These are phyloP conservation scores for Mizuhopecten yessoensis DNA, from an alignment of 1,140 invertebrate species.

Conservation along the genomic window DNA sequence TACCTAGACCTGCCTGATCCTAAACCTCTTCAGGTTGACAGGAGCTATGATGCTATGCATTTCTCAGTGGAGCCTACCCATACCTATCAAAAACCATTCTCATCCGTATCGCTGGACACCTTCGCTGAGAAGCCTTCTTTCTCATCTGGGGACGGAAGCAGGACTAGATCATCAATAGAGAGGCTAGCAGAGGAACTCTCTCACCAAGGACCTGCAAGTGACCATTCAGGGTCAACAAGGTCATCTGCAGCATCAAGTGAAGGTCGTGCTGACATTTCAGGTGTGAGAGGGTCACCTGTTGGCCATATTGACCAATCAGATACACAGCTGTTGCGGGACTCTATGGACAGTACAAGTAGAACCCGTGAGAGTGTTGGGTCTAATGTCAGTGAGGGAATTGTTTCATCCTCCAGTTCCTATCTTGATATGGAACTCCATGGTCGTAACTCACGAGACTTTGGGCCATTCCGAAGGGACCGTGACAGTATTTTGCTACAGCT, in stretches of 20 bases:
- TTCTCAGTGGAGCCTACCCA: constrained; percentile 40
- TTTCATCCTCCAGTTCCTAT: constrained; percentile 53
- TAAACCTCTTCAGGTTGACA: constrained; percentile 43
- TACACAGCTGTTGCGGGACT: constrained; percentile 50
- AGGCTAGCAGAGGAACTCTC: background rate
- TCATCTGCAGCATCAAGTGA: constrained; percentile 46
- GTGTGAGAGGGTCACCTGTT: constrained; percentile 62
- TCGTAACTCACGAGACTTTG: constrained; percentile 14
- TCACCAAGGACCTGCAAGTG: constrained; percentile 28
- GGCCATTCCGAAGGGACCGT: constrained; percentile 6
- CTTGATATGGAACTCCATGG: constrained; percentile 56
- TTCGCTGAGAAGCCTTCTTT: background rate
- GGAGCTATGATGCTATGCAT: constrained; percentile 59
- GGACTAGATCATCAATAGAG: background rate
- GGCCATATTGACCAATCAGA: constrained; percentile 52
- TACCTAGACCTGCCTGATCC: background rate
- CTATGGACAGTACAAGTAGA: constrained; percentile 41
- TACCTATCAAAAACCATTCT: constrained; percentile 7
- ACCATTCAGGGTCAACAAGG: constrained; percentile 31
- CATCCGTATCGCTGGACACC: background rate
- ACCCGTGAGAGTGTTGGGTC: constrained; percentile 54
- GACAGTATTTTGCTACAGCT: background rate
- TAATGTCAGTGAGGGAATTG: constrained; percentile 45
- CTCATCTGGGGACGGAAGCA: constrained; percentile 21
- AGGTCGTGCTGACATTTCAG: constrained; percentile 26